These are phyloP conservation scores for Margarornis squamiger DNA, from an alignment of 2,797 vertebrate species.

Conservation along the genomic window DNA sequence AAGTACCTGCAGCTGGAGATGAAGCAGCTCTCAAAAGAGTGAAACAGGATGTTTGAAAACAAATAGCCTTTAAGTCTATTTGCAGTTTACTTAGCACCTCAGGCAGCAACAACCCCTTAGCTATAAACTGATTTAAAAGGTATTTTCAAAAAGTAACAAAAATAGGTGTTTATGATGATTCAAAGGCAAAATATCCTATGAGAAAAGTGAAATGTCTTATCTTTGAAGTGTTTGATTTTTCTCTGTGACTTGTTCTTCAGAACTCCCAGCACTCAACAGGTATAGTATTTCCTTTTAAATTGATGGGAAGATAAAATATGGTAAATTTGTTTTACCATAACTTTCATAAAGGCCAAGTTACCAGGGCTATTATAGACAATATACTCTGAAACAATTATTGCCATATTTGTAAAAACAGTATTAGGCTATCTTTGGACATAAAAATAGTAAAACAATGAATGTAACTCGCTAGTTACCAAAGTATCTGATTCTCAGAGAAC, in stretches of 20 bases:
- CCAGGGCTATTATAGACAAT: neutral
- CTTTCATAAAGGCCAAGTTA: neutral
- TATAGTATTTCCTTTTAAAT: neutral
- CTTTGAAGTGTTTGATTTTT: neutral
- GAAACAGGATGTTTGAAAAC: conserved; percentile 54
- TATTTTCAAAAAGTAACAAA: conserved; percentile 28
- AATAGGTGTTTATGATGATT: neutral
- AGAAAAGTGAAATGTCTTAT: neutral
- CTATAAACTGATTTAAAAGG: neutral
- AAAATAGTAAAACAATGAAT: neutral
- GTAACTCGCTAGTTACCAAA: neutral
- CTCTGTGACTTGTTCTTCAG: neutral
- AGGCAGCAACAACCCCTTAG: conserved; percentile 2
- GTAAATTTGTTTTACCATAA: neutral
- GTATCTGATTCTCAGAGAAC: neutral
- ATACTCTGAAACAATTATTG: neutral
- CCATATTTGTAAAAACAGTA: neutral
- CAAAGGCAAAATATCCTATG: neutral
- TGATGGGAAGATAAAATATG: neutral
- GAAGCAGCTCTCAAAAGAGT: conserved; percentile 47
- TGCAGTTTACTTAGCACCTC: conserved; percentile 40
- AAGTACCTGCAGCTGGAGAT: conserved; percentile 51
- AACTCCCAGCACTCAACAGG: neutral
- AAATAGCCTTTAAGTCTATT: conserved; percentile 63
- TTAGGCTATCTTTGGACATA: neutral